phyloP scores from a whole-genome alignment of 2,797 vertebrate species.

The Nyctalus aviator region DNA sequence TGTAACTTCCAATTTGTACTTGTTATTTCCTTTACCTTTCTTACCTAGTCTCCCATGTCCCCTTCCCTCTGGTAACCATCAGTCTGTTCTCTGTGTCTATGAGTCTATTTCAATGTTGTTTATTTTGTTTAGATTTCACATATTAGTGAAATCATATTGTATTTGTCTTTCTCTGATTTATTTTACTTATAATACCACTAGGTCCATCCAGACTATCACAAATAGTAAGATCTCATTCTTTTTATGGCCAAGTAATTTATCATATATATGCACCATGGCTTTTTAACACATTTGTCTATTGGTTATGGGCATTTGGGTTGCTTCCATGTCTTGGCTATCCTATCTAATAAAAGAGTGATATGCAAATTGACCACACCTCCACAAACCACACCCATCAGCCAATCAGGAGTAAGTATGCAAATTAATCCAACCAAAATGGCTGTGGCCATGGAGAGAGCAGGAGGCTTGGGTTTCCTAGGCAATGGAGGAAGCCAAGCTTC shows the following conservation, averaged over 20 bases:
- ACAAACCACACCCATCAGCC: too few species aligned
- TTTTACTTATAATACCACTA: background rate
- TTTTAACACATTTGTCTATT: background rate
- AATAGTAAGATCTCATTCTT: background rate
- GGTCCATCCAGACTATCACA: too few species aligned
- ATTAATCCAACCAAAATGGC: too few species aligned
- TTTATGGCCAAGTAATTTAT: background rate
- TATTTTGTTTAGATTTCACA: background rate
- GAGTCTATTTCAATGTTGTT: background rate
- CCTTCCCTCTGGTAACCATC: background rate
- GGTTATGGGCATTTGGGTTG: background rate
- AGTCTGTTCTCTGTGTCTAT: background rate
- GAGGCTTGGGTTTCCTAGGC: too few species aligned
- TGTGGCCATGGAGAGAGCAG: too few species aligned
- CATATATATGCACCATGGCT: background rate
- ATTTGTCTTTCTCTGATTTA: background rate
- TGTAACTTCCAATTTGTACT: background rate
- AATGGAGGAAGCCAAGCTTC: too few species aligned
- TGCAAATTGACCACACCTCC: too few species aligned
- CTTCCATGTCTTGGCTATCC: background rate
- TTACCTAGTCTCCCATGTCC: accelerated
- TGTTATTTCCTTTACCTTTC: background rate
- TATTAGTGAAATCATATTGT: background rate
- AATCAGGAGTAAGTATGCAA: too few species aligned
- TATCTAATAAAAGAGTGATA: too few species aligned